A percentile compares a stretch with the other conserved stretches of the same genome.
phyloP scores from a whole-genome alignment of 2,113 vertebrate genomes.

The Pedionomus torquatus region DNA sequence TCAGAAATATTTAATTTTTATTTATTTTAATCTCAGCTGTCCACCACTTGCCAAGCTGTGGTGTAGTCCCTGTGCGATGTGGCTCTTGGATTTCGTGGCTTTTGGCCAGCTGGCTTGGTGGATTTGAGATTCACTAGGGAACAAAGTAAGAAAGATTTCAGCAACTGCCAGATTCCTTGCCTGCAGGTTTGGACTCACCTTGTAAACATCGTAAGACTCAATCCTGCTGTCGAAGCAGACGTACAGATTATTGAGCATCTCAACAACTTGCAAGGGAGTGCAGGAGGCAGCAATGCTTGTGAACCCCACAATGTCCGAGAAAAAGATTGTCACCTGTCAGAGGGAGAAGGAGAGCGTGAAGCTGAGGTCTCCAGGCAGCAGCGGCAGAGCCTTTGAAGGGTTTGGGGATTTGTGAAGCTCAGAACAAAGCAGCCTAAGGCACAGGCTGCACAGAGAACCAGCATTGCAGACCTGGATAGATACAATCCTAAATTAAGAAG shows the following conservation, averaged over 20 bases:
- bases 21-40: not conserved
- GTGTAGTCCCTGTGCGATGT: fast-evolving
- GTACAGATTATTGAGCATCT: conserved; percentile 90
- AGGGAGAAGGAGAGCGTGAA: not conserved
- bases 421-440: not conserved
- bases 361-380: not conserved
- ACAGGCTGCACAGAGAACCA: fast-evolving
- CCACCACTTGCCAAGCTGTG: not conserved
- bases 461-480: not conserved
- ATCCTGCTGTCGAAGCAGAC: conserved; percentile 90
- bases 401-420: not conserved
- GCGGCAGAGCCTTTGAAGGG: not conserved
- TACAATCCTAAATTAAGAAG: not conserved
- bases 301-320: conserved; percentile 90
- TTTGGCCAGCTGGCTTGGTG: not conserved
- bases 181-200: conserved; percentile 70
- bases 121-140: not conserved
- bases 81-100: not conserved
- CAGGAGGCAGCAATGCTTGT: conserved; percentile 89
- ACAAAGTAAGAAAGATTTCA: not conserved
- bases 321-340: conserved; percentile 88
- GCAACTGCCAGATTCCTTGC: not conserved
- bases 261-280: conserved; percentile 86
- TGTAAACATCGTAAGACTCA: conserved; percentile 88
- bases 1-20: no score